Evolutionary conservation across 2,797 vertebrate species (phyloP).

Genomic region (Malacoraja senta): DNA sequence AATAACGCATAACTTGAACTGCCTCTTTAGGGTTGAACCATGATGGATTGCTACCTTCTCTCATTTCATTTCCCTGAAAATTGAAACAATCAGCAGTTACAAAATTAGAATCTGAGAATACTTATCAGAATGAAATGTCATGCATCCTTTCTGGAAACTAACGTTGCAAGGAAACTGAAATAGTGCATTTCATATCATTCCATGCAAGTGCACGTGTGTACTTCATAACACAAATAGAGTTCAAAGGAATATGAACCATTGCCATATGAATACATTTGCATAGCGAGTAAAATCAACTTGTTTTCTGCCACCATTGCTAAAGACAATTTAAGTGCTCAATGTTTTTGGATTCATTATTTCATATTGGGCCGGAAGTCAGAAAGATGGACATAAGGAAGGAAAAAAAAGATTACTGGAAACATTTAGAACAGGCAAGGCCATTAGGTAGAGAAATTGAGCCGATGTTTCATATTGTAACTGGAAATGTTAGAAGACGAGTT

Average conservation of each 20-base stretch:
- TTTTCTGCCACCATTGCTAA: neutral
- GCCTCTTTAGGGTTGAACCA: slow-evolving; percentile 92
- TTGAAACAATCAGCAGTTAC: neutral
- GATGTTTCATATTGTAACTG: too few species aligned
- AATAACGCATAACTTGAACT: slow-evolving; percentile 85
- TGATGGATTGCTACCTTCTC: slow-evolving; percentile 78
- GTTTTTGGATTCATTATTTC: neutral
- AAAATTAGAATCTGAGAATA: neutral
- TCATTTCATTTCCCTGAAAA: slow-evolving; percentile 74
- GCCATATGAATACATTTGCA: neutral
- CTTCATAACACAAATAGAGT: neutral
- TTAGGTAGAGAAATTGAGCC: too few species aligned
- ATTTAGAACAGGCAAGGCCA: too few species aligned
- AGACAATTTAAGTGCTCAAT: neutral
- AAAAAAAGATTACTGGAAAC: too few species aligned
- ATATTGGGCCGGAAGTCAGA: too few species aligned
- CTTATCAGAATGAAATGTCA: neutral
- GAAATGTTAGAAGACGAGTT: too few species aligned
- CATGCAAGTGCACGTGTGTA: neutral
- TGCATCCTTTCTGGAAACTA: too few species aligned
- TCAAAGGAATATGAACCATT: neutral
- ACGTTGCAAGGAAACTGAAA: too few species aligned
- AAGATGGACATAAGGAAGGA: too few species aligned
- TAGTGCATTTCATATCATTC: neutral
- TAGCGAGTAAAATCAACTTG: neutral